Evolutionary conservation across 2,113 vertebrate species (phyloP).

Genomic region (Fregata magnificens): DNA sequence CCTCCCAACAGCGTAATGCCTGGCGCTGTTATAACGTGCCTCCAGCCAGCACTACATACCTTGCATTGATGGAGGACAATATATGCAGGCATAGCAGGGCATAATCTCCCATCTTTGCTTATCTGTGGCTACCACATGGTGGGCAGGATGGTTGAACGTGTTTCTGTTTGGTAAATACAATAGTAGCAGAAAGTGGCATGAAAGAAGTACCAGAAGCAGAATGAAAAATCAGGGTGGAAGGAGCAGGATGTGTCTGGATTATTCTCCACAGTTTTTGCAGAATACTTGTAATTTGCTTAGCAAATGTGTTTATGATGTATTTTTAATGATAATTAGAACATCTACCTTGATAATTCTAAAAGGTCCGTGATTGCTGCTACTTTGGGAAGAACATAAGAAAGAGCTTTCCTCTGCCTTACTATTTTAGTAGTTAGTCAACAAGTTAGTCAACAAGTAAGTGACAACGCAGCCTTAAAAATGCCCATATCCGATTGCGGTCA

Average conservation of each 20-base stretch:
- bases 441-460: background rate
- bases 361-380: background rate
- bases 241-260: background rate
- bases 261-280: background rate
- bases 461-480: background rate
- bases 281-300: background rate
- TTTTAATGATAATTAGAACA: background rate
- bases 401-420: background rate
- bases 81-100: background rate
- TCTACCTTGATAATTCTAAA: background rate
- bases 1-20: background rate
- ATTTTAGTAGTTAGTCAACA: background rate
- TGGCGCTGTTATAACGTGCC: background rate
- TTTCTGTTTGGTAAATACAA: background rate
- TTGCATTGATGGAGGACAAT: background rate
- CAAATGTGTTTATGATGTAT: background rate
- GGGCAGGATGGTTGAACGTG: background rate
- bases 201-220: background rate
- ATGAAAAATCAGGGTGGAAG: background rate
- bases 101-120: background rate
- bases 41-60: background rate
- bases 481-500: rapidly evolving
- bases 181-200: background rate
- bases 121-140: background rate
- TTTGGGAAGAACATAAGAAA: background rate